Percentiles rank a stretch among this genome's conserved stretches.
Evolutionary conservation across 2,113 vertebrate species (phyloP).

Genomic region (Recurvirostra avosetta): DNA sequence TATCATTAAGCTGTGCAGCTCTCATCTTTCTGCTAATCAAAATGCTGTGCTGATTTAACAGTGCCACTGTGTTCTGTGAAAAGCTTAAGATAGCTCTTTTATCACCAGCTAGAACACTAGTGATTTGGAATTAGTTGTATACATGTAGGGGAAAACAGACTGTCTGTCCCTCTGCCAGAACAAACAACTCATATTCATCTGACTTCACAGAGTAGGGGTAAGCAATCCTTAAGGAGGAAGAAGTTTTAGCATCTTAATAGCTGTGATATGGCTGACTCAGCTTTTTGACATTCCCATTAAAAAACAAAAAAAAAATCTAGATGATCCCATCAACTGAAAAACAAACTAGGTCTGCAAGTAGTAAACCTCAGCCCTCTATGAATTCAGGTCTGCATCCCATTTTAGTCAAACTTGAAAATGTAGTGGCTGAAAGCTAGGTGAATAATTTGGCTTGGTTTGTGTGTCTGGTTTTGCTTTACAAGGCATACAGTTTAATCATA

Average conservation of each 20-base stretch:
- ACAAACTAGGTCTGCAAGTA: not conserved
- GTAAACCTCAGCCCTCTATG: not conserved
- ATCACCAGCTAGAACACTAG: slow-evolving; percentile 52
- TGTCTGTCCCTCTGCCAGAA: slow-evolving; percentile 61
- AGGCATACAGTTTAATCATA: not conserved
- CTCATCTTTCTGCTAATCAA: slow-evolving; percentile 47
- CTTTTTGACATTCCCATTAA: not conserved
- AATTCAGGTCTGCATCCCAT: not conserved
- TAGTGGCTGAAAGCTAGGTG: not conserved
- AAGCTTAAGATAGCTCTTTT: slow-evolving; percentile 57
- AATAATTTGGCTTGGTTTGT: not conserved
- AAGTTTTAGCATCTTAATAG: slow-evolving; percentile 12
- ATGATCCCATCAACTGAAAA: not conserved
- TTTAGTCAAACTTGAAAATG: not conserved
- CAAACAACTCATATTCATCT: slow-evolving; percentile 58
- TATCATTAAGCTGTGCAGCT: not conserved
- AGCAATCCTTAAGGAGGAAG: not conserved
- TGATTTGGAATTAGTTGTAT: slow-evolving; percentile 51
- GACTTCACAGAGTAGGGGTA: slow-evolving; percentile 12
- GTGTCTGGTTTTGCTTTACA: not conserved
- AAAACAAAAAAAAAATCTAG: not conserved
- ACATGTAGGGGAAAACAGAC: slow-evolving; percentile 47
- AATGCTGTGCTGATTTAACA: slow-evolving; percentile 51
- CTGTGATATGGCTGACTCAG: slow-evolving; percentile 42
- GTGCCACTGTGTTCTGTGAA: slow-evolving; percentile 53